Evolutionary conservation across 2,888 invertebrate species (phyloP), one percentile per base, ranked within the genome.

Genomic region (Leistus spinibarbis): DNA sequence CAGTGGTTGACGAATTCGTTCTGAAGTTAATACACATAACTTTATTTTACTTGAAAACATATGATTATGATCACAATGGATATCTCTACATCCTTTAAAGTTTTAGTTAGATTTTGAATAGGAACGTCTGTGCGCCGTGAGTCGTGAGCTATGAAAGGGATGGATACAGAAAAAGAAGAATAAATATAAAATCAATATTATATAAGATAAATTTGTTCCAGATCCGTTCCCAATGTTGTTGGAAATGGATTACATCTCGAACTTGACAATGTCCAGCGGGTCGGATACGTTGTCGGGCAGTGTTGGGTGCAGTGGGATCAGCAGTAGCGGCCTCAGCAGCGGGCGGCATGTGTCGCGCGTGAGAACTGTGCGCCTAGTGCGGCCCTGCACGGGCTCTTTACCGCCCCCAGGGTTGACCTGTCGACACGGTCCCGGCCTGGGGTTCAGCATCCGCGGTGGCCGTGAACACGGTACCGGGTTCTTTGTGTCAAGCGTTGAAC

Each of bases 381-480:
- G 90, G 67, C 78, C 74, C 78, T 79, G 66, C 24, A 77, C 77
- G 13, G 80, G 80, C 3, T 86, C 85, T 10, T 72, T 84, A 65
- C 81, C 83, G 76, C 85, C 87, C 3, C 86, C 86, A 1, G 82
- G 87, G 66, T 82, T 89, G 53, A 84, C 88, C 57, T 86, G 88
- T 70, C 87, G 89, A 0, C 89, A 89, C 77, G 88, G 87, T 73
- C 90, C 92, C 4, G 91, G 91, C 19, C 92, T 93, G 81, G 95
- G 95, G 0, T 95, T 96, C 85, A 92, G 94, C 1, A 86, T 96
- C 74, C 89, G 95, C 2, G 95, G 96, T 24, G 97, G 98, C 16
- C 89, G 92, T 78, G 98, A 98, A 83, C 95, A 96, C 84, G 93
- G 95, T 22, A 95, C 96, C 0, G 98, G 98, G 27, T 94, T 97